Conservation (phyloP, 2,888 invertebrate species). For the Apotomis capreana region DNA sequence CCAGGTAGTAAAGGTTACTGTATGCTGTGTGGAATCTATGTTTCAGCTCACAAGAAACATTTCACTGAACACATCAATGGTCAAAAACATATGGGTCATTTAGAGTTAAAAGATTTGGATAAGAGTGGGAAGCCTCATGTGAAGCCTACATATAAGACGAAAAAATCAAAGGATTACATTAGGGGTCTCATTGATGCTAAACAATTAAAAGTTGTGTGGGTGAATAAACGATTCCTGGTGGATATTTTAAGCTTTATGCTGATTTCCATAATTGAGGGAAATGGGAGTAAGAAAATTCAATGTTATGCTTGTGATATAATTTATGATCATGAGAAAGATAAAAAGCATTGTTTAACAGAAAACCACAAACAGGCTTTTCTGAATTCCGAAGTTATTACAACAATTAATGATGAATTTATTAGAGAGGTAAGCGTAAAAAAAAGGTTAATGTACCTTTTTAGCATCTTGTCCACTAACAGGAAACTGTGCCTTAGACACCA, state of each 20-base stretch:
- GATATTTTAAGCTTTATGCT: slow-evolving; percentile 54
- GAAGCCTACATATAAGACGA: slow-evolving; percentile 43
- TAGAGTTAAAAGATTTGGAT: slow-evolving; percentile 55
- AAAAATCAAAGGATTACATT: slow-evolving; percentile 44
- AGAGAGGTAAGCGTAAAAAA: slow-evolving; percentile 58
- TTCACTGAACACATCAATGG: slow-evolving; percentile 61
- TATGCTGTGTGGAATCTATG: slow-evolving; percentile 55
- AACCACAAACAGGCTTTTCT: slow-evolving; percentile 55
- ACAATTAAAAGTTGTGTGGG: slow-evolving; percentile 46
- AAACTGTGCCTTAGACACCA: no score
- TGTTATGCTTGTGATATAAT: slow-evolving; percentile 60
- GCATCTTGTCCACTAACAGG: no score
- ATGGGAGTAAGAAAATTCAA: slow-evolving; percentile 50
- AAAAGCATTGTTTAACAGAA: slow-evolving; percentile 53
- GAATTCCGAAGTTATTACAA: slow-evolving; percentile 50
- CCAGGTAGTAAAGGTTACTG: slow-evolving; percentile 64
- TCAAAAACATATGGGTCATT: slow-evolving; percentile 54
- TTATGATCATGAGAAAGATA: slow-evolving; percentile 47
- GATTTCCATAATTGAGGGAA: slow-evolving; percentile 47
- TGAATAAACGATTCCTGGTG: slow-evolving; percentile 51
- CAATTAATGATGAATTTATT: slow-evolving; percentile 53
- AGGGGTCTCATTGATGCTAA: slow-evolving; percentile 36
- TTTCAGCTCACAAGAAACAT: slow-evolving; percentile 54
- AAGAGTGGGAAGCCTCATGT: slow-evolving; percentile 45
- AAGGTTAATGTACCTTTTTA: neutral